Conservation (phyloP, 2,888 invertebrate genomes). For the Scrobipalpa atriplicella region DNA sequence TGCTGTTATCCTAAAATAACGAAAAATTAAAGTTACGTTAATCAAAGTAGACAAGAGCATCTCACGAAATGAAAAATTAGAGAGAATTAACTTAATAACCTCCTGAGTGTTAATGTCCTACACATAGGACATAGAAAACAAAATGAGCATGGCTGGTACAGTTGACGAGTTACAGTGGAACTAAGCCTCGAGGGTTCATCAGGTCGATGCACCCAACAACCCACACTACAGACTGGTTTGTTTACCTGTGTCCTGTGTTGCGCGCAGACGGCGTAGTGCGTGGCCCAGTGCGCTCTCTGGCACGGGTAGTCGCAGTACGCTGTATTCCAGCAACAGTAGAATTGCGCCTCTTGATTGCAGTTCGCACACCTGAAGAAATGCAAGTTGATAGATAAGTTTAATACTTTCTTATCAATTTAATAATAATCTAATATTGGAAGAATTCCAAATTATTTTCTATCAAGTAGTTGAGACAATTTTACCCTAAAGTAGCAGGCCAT, state of each 20-base stretch:
- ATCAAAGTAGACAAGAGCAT: not conserved
- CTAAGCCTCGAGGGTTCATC: too few species aligned
- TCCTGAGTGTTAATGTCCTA: too few species aligned
- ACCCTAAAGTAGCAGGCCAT: too few species aligned
- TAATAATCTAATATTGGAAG: too few species aligned
- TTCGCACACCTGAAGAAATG: conserved; percentile 92
- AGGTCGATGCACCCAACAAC: too few species aligned
- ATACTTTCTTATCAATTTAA: too few species aligned
- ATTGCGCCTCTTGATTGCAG: conserved; percentile 94
- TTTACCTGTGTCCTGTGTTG: conserved; percentile 57
- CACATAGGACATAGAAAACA: too few species aligned
- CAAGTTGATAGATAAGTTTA: too few species aligned
- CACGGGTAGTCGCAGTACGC: conserved; percentile 96
- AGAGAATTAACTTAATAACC: not conserved
- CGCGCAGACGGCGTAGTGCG: conserved; percentile 83
- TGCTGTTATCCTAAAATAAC: not conserved
- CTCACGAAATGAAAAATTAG: not conserved
- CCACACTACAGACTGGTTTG: too few species aligned
- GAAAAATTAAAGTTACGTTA: not conserved
- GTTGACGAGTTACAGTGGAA: not conserved
- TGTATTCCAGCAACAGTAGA: conserved; percentile 98
- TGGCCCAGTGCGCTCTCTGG: conserved; percentile 93
- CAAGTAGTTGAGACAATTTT: too few species aligned
- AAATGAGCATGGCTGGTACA: not conserved
- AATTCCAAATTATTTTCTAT: too few species aligned